Evolutionary conservation across 2,888 invertebrate species (phyloP).

Genomic region (Branchipolynoe longqiensis): DNA sequence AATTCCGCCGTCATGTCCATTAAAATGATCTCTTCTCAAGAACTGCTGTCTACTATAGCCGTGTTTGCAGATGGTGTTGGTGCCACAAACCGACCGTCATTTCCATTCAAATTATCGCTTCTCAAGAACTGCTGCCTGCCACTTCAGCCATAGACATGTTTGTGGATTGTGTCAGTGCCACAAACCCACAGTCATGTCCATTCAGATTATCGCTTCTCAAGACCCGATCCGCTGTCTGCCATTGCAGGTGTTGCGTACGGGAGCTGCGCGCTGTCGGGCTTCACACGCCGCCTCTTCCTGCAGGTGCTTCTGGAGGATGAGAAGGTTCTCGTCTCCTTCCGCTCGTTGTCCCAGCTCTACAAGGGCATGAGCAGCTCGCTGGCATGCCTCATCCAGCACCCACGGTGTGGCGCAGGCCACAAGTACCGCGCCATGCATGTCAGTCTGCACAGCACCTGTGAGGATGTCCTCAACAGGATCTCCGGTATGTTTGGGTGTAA

Average conservation of each 20-base stretch:
- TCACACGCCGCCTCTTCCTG: conserved; percentile 91
- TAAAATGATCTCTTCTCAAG: too few relatives aligned
- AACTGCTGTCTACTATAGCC: too few relatives aligned
- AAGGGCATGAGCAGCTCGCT: conserved; percentile 68
- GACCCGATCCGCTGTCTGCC: too few relatives aligned
- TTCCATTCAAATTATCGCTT: too few relatives aligned
- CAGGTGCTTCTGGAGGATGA: conserved; percentile 93
- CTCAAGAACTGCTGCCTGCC: too few relatives aligned
- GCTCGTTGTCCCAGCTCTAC: conserved; percentile 68
- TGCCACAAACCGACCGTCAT: too few relatives aligned
- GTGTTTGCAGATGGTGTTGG: too few relatives aligned
- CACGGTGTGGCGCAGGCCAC: conserved; percentile 88
- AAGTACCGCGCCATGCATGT: conserved; percentile 88
- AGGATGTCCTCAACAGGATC: conserved; percentile 86
- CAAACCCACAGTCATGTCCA: too few relatives aligned
- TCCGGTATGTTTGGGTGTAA: conserved; percentile 81
- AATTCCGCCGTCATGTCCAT: too few relatives aligned
- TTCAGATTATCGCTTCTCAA: too few relatives aligned
- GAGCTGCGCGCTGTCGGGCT: conserved; percentile 86
- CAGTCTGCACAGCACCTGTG: conserved; percentile 89
- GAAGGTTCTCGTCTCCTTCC: conserved; percentile 84
- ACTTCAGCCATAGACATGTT: too few relatives aligned
- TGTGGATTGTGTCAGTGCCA: too few relatives aligned
- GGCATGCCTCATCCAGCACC: conserved; percentile 83
- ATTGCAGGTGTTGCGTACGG: conserved; percentile 51